Evolutionary conservation across 2,797 vertebrate species (phyloP).

Genomic region (Chelonia mydas): DNA sequence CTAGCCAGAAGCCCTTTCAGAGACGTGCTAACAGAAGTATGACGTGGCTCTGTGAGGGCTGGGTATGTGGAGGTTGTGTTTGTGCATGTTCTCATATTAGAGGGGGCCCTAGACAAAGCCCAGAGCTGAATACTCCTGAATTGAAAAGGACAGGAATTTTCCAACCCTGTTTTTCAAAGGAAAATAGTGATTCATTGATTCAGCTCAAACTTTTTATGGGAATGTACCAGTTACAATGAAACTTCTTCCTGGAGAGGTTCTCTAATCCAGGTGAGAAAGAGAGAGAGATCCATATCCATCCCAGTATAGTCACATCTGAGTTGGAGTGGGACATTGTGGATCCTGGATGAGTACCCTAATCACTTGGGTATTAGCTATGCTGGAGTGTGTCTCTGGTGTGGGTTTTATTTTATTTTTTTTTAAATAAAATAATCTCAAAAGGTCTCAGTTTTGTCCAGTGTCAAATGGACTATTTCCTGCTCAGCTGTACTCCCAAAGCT

Average conservation of each 20-base stretch:
- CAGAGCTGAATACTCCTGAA: neutral
- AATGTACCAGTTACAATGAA: neutral
- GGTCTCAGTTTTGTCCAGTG: neutral
- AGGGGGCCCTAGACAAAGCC: fast-evolving
- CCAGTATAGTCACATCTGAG: neutral
- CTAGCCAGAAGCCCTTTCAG: neutral
- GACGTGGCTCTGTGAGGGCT: fast-evolving
- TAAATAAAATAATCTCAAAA: neutral
- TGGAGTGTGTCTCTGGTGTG: neutral
- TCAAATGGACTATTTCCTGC: neutral
- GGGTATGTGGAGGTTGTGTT: fast-evolving
- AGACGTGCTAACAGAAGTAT: fast-evolving
- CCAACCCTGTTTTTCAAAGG: neutral
- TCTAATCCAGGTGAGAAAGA: neutral
- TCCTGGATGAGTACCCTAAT: neutral
- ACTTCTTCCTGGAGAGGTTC: neutral
- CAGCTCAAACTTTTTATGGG: neutral
- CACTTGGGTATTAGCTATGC: neutral
- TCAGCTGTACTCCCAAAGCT: neutral
- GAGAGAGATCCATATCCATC: neutral
- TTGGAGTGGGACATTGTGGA: neutral
- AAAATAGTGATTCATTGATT: neutral
- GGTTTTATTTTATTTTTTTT: neutral
- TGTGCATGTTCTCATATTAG: fast-evolving
- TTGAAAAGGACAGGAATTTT: neutral